These are phyloP conservation scores for Ochotona curzoniae DNA, from an alignment of 2,113 vertebrate species.

Conservation along the genomic window DNA sequence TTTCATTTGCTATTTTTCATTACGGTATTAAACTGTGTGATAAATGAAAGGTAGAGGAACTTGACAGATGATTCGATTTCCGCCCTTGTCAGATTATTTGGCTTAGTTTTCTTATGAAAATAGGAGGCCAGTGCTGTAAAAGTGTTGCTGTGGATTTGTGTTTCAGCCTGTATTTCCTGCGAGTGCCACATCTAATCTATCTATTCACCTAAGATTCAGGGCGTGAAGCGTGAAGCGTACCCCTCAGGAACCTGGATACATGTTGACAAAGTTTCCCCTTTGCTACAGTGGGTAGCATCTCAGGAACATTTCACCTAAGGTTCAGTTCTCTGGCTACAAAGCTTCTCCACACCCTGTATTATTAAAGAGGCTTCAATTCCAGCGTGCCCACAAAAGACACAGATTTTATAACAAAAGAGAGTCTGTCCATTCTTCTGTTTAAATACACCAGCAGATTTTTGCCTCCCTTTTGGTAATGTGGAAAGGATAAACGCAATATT, in stretches of 20 bases:
- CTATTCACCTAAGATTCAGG: constrained; percentile 84
- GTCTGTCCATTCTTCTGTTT: constrained; percentile 72
- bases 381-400: constrained; percentile 71
- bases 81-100: constrained; percentile 84
- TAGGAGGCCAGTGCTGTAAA: constrained; percentile 82
- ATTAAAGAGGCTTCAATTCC: constrained; percentile 79
- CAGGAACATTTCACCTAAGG: constrained; percentile 65
- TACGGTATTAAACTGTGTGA: constrained; percentile 78
- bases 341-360: constrained; percentile 73
- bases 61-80: constrained; percentile 83
- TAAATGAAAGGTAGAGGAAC: constrained; percentile 81
- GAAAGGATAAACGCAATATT: constrained; percentile 71
- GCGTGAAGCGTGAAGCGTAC: constrained; percentile 83
- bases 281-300: constrained; percentile 66
- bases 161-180: constrained; percentile 72
- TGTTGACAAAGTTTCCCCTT: constrained; percentile 82
- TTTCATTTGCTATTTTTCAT: constrained; percentile 79
- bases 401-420: constrained; percentile 79
- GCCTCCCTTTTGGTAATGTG: constrained; percentile 63
- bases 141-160: constrained; percentile 82
- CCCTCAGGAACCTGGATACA: constrained; percentile 77
- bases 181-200: constrained; percentile 83
- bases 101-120: constrained; percentile 83
- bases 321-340: constrained; percentile 69
- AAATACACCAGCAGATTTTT: constrained; percentile 71